These are phyloP conservation scores for Xylota segnis DNA, from an alignment of 2,888 invertebrate species.

Conservation along the genomic window DNA sequence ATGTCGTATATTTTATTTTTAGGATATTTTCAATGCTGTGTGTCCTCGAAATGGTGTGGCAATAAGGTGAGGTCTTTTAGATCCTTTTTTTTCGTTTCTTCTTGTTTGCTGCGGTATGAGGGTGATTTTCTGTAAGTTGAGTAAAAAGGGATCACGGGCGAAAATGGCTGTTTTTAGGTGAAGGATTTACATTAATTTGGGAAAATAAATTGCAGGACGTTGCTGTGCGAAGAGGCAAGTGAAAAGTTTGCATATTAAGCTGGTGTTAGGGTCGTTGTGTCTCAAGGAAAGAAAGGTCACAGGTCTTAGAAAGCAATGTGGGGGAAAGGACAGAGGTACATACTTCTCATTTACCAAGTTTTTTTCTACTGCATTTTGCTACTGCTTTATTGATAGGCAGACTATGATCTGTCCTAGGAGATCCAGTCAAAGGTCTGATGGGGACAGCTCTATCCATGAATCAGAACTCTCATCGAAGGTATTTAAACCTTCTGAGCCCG, in stretches of 20 bases:
- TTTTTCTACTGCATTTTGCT: too few relatives aligned
- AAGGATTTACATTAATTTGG: slow-evolving; percentile 42
- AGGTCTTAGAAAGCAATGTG: too few relatives aligned
- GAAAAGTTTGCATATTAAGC: neutral
- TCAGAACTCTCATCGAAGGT: too few relatives aligned
- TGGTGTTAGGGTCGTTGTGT: neutral
- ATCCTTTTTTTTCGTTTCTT: neutral
- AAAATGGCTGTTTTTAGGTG: slow-evolving; percentile 20
- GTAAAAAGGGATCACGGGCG: neutral
- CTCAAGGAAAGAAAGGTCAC: too few relatives aligned
- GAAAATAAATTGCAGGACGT: neutral
- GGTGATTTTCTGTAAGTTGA: neutral
- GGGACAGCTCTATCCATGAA: too few relatives aligned
- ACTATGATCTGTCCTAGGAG: too few relatives aligned
- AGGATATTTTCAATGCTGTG: slow-evolving; percentile 4
- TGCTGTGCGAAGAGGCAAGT: neutral
- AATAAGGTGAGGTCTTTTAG: slow-evolving; percentile 33
- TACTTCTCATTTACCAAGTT: too few relatives aligned
- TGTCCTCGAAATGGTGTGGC: slow-evolving; percentile 28
- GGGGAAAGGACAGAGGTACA: too few relatives aligned
- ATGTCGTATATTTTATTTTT: slow-evolving; percentile 52
- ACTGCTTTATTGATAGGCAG: too few relatives aligned
- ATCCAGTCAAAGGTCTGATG: too few relatives aligned
- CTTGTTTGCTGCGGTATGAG: neutral
- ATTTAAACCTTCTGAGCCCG: too few relatives aligned